Evolutionary conservation across 2,888 invertebrate species (phyloP).

Genomic region (Ichneumoninae sp.): DNA sequence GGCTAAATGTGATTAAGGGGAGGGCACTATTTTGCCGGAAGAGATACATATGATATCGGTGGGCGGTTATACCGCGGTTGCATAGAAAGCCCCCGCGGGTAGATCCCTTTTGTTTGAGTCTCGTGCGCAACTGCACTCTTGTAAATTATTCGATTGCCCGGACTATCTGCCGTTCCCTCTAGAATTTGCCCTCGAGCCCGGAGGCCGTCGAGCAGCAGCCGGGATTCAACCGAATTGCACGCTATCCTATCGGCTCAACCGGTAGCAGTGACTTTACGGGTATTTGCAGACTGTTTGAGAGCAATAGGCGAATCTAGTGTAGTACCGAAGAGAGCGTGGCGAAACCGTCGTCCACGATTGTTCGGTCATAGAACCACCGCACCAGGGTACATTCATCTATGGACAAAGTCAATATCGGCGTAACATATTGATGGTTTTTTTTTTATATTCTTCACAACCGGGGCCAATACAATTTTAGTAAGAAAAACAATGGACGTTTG

Average conservation of each 20-base stretch:
- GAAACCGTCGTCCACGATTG: slow-evolving; percentile 40
- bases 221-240: slow-evolving; percentile 38
- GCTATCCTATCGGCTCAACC: slow-evolving; percentile 15
- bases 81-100: slow-evolving; percentile 24
- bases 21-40: background rate
- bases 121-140: slow-evolving; percentile 44
- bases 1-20: slow-evolving; percentile 1
- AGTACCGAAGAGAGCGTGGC: background rate
- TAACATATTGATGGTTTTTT: background rate
- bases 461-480: too few relatives aligned
- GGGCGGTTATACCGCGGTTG: background rate
- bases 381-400: background rate
- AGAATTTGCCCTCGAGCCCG: slow-evolving; percentile 21
- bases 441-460: too few relatives aligned
- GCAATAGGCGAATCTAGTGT: slow-evolving; percentile 27
- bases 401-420: background rate
- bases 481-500: too few relatives aligned
- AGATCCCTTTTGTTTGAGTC: slow-evolving; percentile 47
- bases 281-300: slow-evolving; percentile 33
- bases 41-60: slow-evolving; percentile 11
- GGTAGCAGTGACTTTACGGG: slow-evolving; percentile 38
- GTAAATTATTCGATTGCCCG: slow-evolving; percentile 58
- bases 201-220: slow-evolving; percentile 7
- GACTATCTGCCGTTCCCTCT: slow-evolving; percentile 26
- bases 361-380: background rate